Conservation (phyloP, 2,113 vertebrate genomes). For the Neolamprologus longior region DNA sequence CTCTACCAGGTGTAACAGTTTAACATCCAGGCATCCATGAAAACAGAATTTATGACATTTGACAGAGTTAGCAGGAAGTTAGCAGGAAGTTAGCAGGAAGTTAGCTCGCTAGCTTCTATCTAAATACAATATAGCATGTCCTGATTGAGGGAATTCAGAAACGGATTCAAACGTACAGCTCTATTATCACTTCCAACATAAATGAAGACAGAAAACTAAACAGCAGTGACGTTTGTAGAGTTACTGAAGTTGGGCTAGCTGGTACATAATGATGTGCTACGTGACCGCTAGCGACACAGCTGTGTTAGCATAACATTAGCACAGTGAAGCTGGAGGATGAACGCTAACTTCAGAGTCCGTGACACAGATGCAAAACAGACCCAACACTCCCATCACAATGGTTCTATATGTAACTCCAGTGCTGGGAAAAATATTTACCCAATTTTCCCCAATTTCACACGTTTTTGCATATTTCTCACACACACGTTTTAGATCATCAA, state of each 20-base stretch:
- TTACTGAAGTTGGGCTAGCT: neutral
- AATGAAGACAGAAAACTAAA: accelerated
- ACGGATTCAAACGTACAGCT: accelerated
- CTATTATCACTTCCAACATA: accelerated
- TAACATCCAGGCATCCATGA: neutral
- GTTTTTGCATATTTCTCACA: neutral
- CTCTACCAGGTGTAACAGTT: neutral
- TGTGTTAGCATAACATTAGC: accelerated
- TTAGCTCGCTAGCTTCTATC: neutral
- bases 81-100: neutral
- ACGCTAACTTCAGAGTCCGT: neutral
- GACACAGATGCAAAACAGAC: neutral
- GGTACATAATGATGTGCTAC: accelerated
- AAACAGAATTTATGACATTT: neutral
- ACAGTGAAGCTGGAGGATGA: neutral
- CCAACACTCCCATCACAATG: neutral
- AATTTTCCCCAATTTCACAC: neutral
- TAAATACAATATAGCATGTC: neutral
- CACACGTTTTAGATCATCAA: neutral
- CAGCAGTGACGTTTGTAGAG: neutral
- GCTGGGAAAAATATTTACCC: neutral
- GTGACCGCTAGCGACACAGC: accelerated
- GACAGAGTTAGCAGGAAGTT: neutral
- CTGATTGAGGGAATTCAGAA: accelerated
- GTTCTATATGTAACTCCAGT: neutral